A percentile compares a stretch with the other conserved stretches of the same genome.
These are phyloP conservation scores for Gasteruption jaculator DNA, from an alignment of 2,888 invertebrate genomes.

Conservation along the genomic window DNA sequence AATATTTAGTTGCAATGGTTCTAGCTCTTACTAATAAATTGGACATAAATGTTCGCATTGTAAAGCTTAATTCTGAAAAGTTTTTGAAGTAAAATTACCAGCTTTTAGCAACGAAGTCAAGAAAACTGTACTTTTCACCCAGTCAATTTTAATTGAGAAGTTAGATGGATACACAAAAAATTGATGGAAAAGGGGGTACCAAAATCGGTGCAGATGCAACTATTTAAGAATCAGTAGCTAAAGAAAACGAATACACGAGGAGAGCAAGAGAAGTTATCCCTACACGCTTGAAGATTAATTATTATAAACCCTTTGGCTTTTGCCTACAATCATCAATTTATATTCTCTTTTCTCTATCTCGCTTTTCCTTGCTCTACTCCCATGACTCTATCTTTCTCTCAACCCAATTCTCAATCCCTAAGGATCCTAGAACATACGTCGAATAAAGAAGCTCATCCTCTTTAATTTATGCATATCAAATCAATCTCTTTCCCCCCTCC, in stretches of 20 bases:
- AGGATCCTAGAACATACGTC: slow-evolving; percentile 30
- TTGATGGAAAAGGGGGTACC: no score
- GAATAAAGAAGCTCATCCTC: slow-evolving; percentile 48
- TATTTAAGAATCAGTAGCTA: no score
- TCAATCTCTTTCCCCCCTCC: slow-evolving; percentile 44
- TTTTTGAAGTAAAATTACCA: no score
- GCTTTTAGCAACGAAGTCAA: no score
- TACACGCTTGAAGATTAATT: slow-evolving; percentile 48
- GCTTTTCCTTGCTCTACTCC: slow-evolving; percentile 15
- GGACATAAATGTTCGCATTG: no score
- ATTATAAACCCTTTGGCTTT: slow-evolving; percentile 50
- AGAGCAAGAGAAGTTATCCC: slow-evolving; percentile 21
- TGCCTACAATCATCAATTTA: slow-evolving; percentile 50
- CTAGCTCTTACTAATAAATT: no score
- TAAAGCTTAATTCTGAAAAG: no score
- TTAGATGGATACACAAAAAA: no score
- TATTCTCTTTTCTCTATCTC: slow-evolving; percentile 29
- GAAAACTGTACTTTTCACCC: no score
- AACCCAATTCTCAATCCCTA: slow-evolving; percentile 41
- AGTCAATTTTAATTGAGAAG: no score
- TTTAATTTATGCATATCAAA: slow-evolving; percentile 52
- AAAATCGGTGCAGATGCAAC: no score
- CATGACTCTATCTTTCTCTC: slow-evolving; percentile 21
- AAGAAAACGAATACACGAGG: slow-evolving; percentile 7
- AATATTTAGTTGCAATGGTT: no score